Conservation (phyloP, 1,140 invertebrate genomes). For the Meloidogyne floridensis region DNA sequence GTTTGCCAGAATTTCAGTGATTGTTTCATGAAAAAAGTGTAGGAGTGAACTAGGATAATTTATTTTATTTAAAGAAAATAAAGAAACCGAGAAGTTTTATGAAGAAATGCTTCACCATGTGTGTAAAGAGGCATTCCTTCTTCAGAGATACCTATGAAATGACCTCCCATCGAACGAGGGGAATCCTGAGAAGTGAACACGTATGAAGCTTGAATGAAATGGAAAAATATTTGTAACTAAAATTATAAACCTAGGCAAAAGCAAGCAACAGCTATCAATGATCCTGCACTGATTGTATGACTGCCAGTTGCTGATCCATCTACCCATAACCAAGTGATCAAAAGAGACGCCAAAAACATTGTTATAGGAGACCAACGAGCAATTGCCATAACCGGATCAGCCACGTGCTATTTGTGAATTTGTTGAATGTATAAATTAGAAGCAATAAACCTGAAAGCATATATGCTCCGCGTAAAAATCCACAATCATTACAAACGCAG, state of each 20-base stretch:
- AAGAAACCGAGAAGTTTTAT: constrained; percentile 67
- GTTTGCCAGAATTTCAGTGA: constrained; percentile 69
- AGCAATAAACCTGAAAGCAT: constrained; percentile 56
- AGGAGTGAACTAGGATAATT: constrained; percentile 48
- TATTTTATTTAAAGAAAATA: not conserved
- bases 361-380: constrained; percentile 64
- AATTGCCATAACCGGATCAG: constrained; percentile 55
- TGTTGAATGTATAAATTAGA: constrained; percentile 13
- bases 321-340: constrained; percentile 59
- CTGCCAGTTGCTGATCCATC: constrained; percentile 10
- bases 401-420: constrained; percentile 12
- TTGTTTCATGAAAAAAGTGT: constrained; percentile 65
- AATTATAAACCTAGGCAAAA: constrained; percentile 66
- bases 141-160: constrained; percentile 68
- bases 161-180: constrained; percentile 60
- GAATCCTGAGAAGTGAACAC: constrained; percentile 50
- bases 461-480: constrained; percentile 70
- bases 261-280: constrained; percentile 67
- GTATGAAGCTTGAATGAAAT: constrained; percentile 55
- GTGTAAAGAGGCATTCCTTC: constrained; percentile 68
- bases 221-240: not conserved
- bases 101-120: constrained; percentile 68
- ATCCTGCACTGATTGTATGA: constrained; percentile 68
- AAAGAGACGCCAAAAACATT: constrained; percentile 58
- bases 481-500: constrained; percentile 68